Evolutionary conservation across 1,140 invertebrate species (phyloP), one percentile per base, ranked within the genome.

Genomic region (Diorhabda carinulata): DNA sequence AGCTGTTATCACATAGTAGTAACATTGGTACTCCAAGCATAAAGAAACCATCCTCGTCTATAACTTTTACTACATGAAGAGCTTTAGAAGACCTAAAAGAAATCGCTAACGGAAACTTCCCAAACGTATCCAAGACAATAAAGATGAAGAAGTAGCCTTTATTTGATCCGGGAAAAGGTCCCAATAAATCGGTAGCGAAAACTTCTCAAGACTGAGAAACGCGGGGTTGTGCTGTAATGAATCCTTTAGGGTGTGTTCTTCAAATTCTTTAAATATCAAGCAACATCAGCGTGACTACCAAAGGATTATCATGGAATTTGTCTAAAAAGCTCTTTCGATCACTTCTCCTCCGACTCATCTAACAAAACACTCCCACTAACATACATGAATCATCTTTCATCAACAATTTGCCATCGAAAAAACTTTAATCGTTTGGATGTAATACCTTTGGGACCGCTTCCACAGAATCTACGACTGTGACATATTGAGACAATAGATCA

Each of bases 401-500:
- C 62, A 6, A 40, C 3, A 40, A 70, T 10, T 61, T 61, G 52
- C 61, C 67, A 72, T n/a, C 40, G 9, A 45, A 57, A 42, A 64
- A 62, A 72, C 41, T 68, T 70, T 8, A 57, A 7, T 25, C 61
- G 66, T 3, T 43, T n/a, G 70, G 70, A 25, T 43, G 4, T 9
- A 6, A 7, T 64, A 65, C 73, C 64, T 74, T 58, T 3, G 75
- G 75, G 61, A 69, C 74, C 1, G 58, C 25, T 0, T 60, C 58
- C 42, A 60, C 8, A 10, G 25, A 8, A 60, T 60, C 6, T 5
- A 60, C 25, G 4, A 60, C 25, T 8, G 58, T 10, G 9, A 60
- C 58, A 60, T 41, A 42, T 43, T n/a, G 61, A 9, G 61, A 63
- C 6, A 81, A 63, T 6, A 73, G 70, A 59, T 79, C 77, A 0